Evolutionary conservation across 2,888 invertebrate species (phyloP).

Genomic region (Pecten maximus): DNA sequence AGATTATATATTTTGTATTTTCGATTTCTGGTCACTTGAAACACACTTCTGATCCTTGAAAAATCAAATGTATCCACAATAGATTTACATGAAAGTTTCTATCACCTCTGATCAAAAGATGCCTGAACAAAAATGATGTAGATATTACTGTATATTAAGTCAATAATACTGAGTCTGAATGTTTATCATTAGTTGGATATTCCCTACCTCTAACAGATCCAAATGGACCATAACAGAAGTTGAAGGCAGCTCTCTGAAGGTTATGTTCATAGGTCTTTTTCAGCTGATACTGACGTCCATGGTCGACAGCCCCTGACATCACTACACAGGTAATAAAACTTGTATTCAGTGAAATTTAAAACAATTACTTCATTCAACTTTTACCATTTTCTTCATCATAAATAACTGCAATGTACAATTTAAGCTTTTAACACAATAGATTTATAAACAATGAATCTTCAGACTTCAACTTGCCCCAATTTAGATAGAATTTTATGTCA

Average conservation of each 20-base stretch:
- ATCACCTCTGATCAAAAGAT: too few species aligned
- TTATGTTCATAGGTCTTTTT: constrained; percentile 90
- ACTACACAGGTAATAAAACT: constrained; percentile 78
- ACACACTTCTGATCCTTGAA: too few species aligned
- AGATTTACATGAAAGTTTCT: too few species aligned
- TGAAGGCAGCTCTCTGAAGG: constrained; percentile 90
- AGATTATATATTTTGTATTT: too few species aligned
- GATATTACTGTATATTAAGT: neutral
- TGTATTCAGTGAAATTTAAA: too few species aligned
- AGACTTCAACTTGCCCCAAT: neutral
- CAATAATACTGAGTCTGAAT: neutral
- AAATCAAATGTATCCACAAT: too few species aligned
- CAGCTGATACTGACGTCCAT: constrained; percentile 87
- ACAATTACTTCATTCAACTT: too few species aligned
- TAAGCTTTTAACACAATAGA: too few species aligned
- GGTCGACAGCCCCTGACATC: constrained; percentile 89
- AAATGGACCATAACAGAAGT: constrained; percentile 92
- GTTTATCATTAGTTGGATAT: neutral
- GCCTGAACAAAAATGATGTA: neutral
- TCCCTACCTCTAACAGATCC: constrained; percentile 87
- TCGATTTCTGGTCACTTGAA: too few species aligned
- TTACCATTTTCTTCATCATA: neutral
- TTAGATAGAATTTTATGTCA: too few species aligned
- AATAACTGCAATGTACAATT: too few species aligned
- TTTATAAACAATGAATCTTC: too few species aligned